Evolutionary conservation across 2,797 vertebrate genomes (phyloP).

Genomic region (Galago senegalensis): DNA sequence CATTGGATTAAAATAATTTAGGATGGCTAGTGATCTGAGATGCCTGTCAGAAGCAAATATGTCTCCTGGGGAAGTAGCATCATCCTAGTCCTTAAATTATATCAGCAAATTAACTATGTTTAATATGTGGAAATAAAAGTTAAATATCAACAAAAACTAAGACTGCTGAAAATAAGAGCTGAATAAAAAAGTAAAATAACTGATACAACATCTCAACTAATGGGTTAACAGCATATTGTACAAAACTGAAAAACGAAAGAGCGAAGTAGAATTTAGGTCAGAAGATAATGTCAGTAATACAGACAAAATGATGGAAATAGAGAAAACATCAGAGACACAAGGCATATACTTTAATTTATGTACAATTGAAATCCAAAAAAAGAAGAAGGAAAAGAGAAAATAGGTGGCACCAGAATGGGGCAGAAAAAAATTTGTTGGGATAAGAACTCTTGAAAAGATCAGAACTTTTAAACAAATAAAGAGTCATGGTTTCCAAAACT

Average conservation of each 20-base stretch:
- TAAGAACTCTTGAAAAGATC: not conserved
- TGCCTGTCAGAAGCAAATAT: not conserved
- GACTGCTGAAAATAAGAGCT: not conserved
- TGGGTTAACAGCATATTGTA: not conserved
- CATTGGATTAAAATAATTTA: not conserved
- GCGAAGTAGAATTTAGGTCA: not conserved
- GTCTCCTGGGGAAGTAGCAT: not conserved
- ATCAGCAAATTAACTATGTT: not conserved
- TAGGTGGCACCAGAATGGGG: not conserved
- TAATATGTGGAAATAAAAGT: constrained; percentile 25
- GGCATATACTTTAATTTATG: not conserved
- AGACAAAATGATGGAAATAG: not conserved
- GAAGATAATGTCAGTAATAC: not conserved
- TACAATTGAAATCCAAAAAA: not conserved
- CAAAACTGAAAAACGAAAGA: not conserved
- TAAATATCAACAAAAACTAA: not conserved
- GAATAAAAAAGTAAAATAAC: not conserved
- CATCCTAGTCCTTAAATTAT: not conserved
- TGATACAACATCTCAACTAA: not conserved
- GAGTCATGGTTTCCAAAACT: not conserved
- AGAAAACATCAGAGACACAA: not conserved
- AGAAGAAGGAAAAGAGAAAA: not conserved
- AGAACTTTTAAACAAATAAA: not conserved
- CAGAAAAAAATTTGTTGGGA: not conserved
- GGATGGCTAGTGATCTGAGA: not conserved